Percentiles rank a stretch among this genome's conserved stretches.
Conservation (phyloP, 92 coral and sea anemone species). For the Micromussa lordhowensis region DNA sequence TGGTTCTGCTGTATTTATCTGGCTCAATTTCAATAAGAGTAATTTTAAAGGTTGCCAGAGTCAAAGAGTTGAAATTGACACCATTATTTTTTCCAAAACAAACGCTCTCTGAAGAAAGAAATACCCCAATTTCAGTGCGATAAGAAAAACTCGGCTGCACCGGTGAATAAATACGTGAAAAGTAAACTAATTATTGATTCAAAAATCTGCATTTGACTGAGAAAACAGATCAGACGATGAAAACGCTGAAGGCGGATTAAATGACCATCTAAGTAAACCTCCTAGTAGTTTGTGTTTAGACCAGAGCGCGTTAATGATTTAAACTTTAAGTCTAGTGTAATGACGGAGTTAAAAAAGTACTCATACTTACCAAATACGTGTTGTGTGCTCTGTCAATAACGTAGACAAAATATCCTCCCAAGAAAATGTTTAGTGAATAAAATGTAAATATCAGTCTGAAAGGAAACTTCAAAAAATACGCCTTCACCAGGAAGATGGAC, state of each 20-base stretch:
- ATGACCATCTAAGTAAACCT: background rate
- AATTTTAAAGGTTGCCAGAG: background rate
- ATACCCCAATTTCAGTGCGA: background rate
- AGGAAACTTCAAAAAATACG: constrained; percentile 90
- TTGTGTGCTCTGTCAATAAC: constrained; percentile 84
- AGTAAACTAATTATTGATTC: background rate
- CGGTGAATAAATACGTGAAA: background rate
- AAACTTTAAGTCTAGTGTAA: too few relatives aligned
- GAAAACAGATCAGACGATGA: background rate
- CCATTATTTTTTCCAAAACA: constrained; percentile 27
- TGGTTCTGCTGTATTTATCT: background rate
- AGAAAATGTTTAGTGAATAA: constrained; percentile 88
- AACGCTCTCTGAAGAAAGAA: background rate
- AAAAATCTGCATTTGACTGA: background rate
- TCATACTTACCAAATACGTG: constrained; percentile 88
- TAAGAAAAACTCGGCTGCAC: background rate
- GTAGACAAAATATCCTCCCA: constrained; percentile 93
- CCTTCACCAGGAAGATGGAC: constrained; percentile 86
- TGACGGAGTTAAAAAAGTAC: background rate
- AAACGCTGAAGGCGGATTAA: background rate
- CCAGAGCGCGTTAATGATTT: background rate
- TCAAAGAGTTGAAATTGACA: constrained; percentile 28
- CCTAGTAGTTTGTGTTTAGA: background rate
- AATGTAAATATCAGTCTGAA: constrained; percentile 82
- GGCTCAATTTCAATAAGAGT: background rate